These are phyloP conservation scores for Pissodes strobi DNA, from an alignment of 1,140 invertebrate genomes.

Conservation along the genomic window DNA sequence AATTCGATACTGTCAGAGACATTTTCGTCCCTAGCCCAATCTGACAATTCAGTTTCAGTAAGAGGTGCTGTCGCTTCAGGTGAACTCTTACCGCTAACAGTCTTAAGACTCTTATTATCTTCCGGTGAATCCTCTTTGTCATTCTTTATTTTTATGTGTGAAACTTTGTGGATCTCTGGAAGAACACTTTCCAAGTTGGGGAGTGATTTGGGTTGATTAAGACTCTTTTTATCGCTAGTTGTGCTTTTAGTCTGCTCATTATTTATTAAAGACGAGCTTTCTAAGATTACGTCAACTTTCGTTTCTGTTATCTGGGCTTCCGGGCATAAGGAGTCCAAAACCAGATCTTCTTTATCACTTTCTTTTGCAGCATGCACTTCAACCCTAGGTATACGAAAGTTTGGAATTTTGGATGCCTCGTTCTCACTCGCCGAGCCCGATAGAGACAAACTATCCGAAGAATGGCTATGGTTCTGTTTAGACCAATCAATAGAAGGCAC, in stretches of 20 bases:
- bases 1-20: constrained; percentile 72
- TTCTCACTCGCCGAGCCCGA: constrained; percentile 53
- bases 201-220: constrained; percentile 54
- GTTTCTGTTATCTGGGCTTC: background rate
- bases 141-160: constrained; percentile 39
- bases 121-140: constrained; percentile 26
- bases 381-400: constrained; percentile 41
- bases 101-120: constrained; percentile 27
- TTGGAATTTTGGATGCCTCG: constrained; percentile 27
- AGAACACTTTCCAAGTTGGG: constrained; percentile 47
- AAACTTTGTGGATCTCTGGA: constrained; percentile 43
- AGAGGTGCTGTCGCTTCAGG: constrained; percentile 68
- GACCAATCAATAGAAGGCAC: constrained; percentile 69
- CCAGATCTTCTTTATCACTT: constrained; percentile 34
- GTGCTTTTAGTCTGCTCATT: constrained; percentile 47
- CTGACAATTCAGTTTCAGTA: constrained; percentile 83
- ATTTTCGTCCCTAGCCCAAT: constrained; percentile 79
- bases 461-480: constrained; percentile 53
- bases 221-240: constrained; percentile 48
- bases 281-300: no score
- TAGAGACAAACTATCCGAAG: constrained; percentile 67
- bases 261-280: no score
- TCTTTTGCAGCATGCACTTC: constrained; percentile 34
- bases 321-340: constrained; percentile 35
- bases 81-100: constrained; percentile 58